Evolutionary conservation across 2,113 vertebrate genomes (phyloP).

Genomic region (Mirounga angustirostris): DNA sequence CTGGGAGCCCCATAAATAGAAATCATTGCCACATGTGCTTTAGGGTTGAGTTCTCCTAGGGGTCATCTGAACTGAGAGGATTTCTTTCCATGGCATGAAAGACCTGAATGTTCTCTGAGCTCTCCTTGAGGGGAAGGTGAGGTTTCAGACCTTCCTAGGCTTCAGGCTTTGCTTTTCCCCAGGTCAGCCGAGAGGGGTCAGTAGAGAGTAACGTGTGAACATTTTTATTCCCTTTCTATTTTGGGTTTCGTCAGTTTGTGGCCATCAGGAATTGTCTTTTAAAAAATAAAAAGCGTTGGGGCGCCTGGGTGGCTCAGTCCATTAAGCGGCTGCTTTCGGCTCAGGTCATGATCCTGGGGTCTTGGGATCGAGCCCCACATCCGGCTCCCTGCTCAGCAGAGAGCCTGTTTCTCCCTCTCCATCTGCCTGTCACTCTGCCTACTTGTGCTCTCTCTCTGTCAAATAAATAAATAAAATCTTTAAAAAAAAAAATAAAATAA

Average conservation of each 20-base stretch:
- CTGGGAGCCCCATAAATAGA: slow-evolving; percentile 82
- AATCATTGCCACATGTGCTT: slow-evolving; percentile 66
- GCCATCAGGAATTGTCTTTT: not conserved
- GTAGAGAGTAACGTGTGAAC: slow-evolving; percentile 18
- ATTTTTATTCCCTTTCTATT: not conserved
- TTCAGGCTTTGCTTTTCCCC: not conserved
- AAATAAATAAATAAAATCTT: too few species aligned
- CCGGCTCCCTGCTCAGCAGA: too few species aligned
- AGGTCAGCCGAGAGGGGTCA: slow-evolving; percentile 61
- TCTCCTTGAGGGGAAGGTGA: not conserved
- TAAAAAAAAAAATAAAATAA: not conserved
- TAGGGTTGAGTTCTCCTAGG: slow-evolving; percentile 65
- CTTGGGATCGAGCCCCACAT: too few species aligned
- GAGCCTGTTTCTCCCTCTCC: too few species aligned
- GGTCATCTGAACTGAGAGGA: slow-evolving; percentile 73
- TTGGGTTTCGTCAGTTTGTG: not conserved
- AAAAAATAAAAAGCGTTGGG: not conserved
- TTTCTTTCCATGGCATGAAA: slow-evolving; percentile 65
- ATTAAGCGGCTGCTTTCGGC: too few species aligned
- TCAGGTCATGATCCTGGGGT: too few species aligned
- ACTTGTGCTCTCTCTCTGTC: too few species aligned
- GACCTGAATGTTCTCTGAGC: slow-evolving; percentile 59
- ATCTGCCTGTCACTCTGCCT: too few species aligned
- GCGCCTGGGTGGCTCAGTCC: too few species aligned
- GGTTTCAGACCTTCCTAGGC: not conserved